phyloP scores from a whole-genome alignment of 2,888 invertebrate species.

The Ganaspis brasiliensis region DNA sequence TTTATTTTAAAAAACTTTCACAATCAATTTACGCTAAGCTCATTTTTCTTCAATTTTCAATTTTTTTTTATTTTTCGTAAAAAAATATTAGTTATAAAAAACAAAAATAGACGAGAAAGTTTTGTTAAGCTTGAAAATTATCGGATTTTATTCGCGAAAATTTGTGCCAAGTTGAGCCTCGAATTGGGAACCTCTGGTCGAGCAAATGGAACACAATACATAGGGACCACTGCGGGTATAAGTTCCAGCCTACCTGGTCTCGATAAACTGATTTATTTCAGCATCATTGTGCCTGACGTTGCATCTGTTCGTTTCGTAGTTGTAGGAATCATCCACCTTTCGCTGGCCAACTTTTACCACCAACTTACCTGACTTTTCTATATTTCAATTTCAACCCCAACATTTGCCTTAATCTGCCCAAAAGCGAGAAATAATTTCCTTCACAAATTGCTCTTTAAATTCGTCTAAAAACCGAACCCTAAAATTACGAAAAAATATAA shows the following conservation, averaged over 20 bases:
- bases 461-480: no score
- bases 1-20: no score
- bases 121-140: no score
- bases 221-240: constrained; percentile 63
- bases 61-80: no score
- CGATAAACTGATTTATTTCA: constrained; percentile 80
- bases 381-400: background rate
- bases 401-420: background rate
- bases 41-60: no score
- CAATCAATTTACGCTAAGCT: no score
- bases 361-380: constrained; percentile 20
- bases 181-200: constrained; percentile 75
- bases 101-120: no score
- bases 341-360: constrained; percentile 24
- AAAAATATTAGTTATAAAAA: no score
- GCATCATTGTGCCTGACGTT: constrained; percentile 73
- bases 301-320: constrained; percentile 70
- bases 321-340: constrained; percentile 22
- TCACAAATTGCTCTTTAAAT: background rate
- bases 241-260: constrained; percentile 72
- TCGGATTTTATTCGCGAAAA: background rate
- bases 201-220: constrained; percentile 72
- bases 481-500: no score
- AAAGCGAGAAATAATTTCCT: background rate
- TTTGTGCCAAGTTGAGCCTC: background rate